phyloP scores from a whole-genome alignment of 2,113 vertebrate genomes.

The Tychaedon coryphoeus region DNA sequence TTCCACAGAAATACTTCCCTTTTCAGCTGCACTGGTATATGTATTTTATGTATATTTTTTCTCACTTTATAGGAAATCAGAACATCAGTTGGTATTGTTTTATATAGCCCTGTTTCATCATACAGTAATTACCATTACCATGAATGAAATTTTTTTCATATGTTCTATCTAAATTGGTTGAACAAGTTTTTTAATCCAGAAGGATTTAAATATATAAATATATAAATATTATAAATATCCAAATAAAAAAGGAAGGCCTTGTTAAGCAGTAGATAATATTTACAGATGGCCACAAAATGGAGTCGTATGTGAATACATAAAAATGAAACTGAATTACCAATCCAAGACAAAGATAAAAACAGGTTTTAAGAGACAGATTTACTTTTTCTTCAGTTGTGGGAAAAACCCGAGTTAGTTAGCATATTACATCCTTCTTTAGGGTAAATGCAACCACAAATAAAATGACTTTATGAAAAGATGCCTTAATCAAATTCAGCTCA shows the following conservation, averaged over 20 bases:
- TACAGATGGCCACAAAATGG: not conserved
- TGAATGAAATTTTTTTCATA: not conserved
- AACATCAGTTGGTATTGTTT: not conserved
- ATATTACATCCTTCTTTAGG: not conserved
- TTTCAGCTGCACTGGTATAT: not conserved
- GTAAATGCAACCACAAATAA: not conserved
- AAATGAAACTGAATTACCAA: not conserved
- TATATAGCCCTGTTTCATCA: not conserved
- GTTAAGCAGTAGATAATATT: not conserved
- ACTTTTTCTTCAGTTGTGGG: not conserved
- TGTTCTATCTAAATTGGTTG: not conserved
- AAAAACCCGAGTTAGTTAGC: accelerated
- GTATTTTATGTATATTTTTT: not conserved
- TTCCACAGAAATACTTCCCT: not conserved
- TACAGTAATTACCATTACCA: not conserved
- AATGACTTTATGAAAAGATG: not conserved
- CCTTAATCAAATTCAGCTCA: not conserved
- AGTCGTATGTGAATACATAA: not conserved
- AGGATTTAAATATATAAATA: not conserved
- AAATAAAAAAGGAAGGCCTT: not conserved
- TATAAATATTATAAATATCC: too few relatives aligned
- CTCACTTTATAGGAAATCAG: not conserved
- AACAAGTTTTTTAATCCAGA: not conserved
- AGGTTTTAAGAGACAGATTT: not conserved
- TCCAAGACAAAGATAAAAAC: not conserved